Evolutionary conservation across 2,888 invertebrate genomes (phyloP), one percentile per base, ranked within the genome.

Genomic region (Lasius platythorax): DNA sequence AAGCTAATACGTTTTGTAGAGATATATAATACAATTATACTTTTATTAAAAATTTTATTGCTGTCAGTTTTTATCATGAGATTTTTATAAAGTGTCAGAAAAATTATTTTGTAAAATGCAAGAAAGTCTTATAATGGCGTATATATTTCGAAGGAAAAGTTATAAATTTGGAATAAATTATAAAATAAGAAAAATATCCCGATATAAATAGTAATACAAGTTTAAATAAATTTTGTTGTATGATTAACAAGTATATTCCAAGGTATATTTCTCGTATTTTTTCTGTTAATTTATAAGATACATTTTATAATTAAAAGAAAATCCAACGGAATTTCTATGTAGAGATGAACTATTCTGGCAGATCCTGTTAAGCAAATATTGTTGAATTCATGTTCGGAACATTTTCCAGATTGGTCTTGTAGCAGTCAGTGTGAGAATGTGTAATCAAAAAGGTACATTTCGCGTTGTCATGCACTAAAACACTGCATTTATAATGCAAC

Each of bases 401-500:
- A 83, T 73, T 85, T 83, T 68, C 61, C 33, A 58, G 33, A 43
- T 64, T 74, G 74, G 50, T 73, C 70, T 75, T 64, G 85, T 61
- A 37, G 30, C 72, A 3, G 46, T 12, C 53, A 46, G 23, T 67
- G 66, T 74, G 61, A 53, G 78, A 87, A 87, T 56, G 67, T 18
- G 6, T 82, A 86, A 86, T 87, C 82, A 84, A 50, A 63, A 37
- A 84, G 68, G 61, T 72, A 50, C 18, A 15, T 61, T 61, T 61
- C 33, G n/a, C 23, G 11, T 37, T 43, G n/a, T 53, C 46, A 28
- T 70, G n/a, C 33, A 18, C 70, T 23, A 37, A 37, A 72, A 72
- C 33, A 37, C 15, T 18, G 12, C 33, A 18, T 79, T 61, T 61
- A 43, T 46, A 67, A 43, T n/a, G 56, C 12, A 50, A 68, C 18